Conservation (phyloP, 2,113 vertebrate genomes). For the Brachyhypopomus gauderio region DNA sequence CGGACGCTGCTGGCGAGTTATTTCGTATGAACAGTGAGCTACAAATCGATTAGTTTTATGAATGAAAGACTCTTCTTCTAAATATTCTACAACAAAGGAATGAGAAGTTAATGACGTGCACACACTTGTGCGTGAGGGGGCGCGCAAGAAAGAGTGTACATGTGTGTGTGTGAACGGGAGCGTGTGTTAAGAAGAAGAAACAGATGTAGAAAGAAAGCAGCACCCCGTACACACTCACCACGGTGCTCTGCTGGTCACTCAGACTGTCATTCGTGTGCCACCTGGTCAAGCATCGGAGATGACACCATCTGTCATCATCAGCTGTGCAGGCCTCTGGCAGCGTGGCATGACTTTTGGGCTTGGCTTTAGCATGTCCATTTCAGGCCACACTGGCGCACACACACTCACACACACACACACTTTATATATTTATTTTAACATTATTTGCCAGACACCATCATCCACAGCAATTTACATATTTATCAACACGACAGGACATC, state of each 20-base stretch:
- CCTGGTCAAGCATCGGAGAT: slow-evolving; percentile 49
- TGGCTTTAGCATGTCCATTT: slow-evolving; percentile 40
- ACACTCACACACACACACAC: slow-evolving; percentile 3
- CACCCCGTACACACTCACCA: slow-evolving; percentile 18
- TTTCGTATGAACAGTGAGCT: no score
- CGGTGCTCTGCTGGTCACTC: slow-evolving; percentile 17
- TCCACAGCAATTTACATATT: no score
- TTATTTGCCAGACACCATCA: no score
- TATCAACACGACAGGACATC: no score
- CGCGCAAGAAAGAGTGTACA: not conserved
- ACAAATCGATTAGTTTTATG: no score
- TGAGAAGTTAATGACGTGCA: no score
- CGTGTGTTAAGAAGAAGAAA: not conserved
- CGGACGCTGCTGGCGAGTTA: no score
- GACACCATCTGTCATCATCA: slow-evolving; percentile 56
- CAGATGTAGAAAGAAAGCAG: not conserved
- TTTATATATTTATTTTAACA: no score
- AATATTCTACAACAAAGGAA: no score
- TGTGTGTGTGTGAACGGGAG: not conserved
- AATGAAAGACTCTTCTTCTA: no score
- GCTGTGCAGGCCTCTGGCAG: slow-evolving; percentile 31
- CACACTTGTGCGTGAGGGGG: not conserved
- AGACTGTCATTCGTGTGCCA: slow-evolving; percentile 35
- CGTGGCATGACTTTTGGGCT: slow-evolving; percentile 39
- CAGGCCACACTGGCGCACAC: slow-evolving; percentile 22